Evolutionary conservation across 2,797 vertebrate genomes (phyloP).

Genomic region (Sparidentex hasta): DNA sequence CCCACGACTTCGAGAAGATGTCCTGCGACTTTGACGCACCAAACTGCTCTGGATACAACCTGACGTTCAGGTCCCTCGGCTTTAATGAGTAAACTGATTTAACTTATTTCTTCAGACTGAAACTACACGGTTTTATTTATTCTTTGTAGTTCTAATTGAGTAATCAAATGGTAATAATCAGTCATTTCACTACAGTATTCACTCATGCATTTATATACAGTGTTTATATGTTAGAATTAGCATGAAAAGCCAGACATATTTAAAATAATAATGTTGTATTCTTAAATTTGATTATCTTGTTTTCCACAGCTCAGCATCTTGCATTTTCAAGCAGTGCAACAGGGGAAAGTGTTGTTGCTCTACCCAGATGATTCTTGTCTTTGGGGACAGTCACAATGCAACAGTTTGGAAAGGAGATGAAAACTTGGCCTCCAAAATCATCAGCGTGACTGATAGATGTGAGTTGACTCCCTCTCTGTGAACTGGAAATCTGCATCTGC

Average conservation of each 20-base stretch:
- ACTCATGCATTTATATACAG: too few species aligned
- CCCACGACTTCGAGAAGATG: conserved; percentile 2
- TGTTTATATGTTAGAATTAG: too few species aligned
- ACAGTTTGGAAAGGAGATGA: background rate
- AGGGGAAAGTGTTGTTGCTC: conserved; percentile 49
- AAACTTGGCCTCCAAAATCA: background rate
- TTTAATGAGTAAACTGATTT: too few species aligned
- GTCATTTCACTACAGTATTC: background rate
- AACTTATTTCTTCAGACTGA: too few species aligned
- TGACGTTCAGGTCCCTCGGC: conserved; percentile 9
- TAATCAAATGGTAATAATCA: background rate
- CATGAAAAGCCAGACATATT: too few species aligned
- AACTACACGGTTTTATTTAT: too few species aligned
- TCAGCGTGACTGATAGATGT: background rate
- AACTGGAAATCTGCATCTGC: background rate
- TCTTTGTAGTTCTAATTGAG: background rate
- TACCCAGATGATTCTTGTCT: rapidly evolving
- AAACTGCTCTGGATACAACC: conserved; percentile 33
- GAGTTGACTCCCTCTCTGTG: conserved; percentile 21
- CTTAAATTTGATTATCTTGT: background rate
- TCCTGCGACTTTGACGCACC: conserved; percentile 28
- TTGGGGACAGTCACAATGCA: rapidly evolving
- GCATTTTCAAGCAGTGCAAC: background rate
- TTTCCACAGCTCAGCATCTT: background rate
- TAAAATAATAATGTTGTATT: too few species aligned